phyloP scores from a whole-genome alignment of 2,113 vertebrate genomes.

The Petrocephalus zakoni region DNA sequence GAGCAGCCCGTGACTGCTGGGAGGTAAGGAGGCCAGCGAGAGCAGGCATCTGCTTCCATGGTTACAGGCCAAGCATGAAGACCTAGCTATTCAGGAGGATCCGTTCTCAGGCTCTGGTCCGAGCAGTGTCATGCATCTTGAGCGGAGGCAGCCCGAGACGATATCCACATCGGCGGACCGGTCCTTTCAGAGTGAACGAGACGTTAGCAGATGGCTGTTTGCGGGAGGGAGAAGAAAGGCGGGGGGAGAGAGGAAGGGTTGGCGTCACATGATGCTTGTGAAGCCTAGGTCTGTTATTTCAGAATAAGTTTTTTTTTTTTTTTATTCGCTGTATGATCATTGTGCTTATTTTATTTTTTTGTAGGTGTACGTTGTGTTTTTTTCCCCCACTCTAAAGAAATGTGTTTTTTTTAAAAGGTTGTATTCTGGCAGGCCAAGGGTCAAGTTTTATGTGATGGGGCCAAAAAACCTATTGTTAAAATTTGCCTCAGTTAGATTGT shows the following conservation, averaged over 20 bases:
- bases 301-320: slow-evolving; percentile 47
- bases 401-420: slow-evolving; percentile 27
- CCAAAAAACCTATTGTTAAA: slow-evolving; percentile 61
- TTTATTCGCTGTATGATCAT: background rate
- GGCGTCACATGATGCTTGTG: slow-evolving; percentile 81
- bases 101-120: slow-evolving; percentile 92
- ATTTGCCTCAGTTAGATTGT: slow-evolving; percentile 38
- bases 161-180: slow-evolving; percentile 62
- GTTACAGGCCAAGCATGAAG: slow-evolving; percentile 95
- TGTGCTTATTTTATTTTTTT: slow-evolving; percentile 16
- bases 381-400: background rate
- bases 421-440: slow-evolving; percentile 70
- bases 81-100: slow-evolving; percentile 87
- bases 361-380: background rate
- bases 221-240: slow-evolving; percentile 46
- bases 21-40: slow-evolving; percentile 79
- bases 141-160: slow-evolving; percentile 76
- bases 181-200: slow-evolving; percentile 84
- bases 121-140: slow-evolving; percentile 88
- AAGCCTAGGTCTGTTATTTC: slow-evolving; percentile 64
- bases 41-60: slow-evolving; percentile 98
- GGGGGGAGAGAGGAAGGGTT: slow-evolving; percentile 42
- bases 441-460: slow-evolving; percentile 66
- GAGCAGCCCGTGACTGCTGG: slow-evolving; percentile 89
- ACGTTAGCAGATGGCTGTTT: slow-evolving; percentile 75